Evolutionary conservation across 2,888 invertebrate genomes (phyloP), one percentile per base, ranked within the genome.

Genomic region (Sarcophaga rosellei): DNA sequence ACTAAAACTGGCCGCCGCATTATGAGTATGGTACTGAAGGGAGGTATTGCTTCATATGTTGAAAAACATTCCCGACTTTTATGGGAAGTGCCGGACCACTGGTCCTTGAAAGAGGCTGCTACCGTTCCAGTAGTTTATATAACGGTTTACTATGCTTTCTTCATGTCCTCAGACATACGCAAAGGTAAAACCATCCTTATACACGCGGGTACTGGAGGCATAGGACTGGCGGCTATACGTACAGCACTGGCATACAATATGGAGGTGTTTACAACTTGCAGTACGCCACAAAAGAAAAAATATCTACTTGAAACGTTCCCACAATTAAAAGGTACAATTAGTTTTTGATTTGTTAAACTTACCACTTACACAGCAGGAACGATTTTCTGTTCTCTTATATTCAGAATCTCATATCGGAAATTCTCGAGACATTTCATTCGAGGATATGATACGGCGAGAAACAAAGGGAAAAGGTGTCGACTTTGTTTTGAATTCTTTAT

Each of bases 401-500:
- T 35, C 90, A 79, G 93, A 92, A 80, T 94, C 94, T 63, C 95
- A 97, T 91, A 97, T 99, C 90, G 97, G 97, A 23, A 97, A 98
- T 92, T 97, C 98, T 11, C 95, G 98, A 89, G 96, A 98, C 91
- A 94, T 95, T 0, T 95, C 96, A 0, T 99, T 99, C 92, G 98
- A 99, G 92, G 95, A 95, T 88, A 96, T 98, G 95, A 95, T 99
- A 78, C 94, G 96, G 89, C 94, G 94, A 70, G 95, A 95, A 90
- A 99, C 99, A 0, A 94, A 96, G 11, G 98, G 99, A 17, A 94
- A 94, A 89, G 98, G 99, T 59, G 99, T 99, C 0, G 97, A 99
- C 91, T 94, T 98, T 76, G 97, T 99, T 17, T 93, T 98, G 10
- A 99, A 99, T 92, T 98, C 98, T 0, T 93, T 99, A 65, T 95